Evolutionary conservation across 2,888 invertebrate genomes (phyloP).

Genomic region (Drosophila anomelani): DNA sequence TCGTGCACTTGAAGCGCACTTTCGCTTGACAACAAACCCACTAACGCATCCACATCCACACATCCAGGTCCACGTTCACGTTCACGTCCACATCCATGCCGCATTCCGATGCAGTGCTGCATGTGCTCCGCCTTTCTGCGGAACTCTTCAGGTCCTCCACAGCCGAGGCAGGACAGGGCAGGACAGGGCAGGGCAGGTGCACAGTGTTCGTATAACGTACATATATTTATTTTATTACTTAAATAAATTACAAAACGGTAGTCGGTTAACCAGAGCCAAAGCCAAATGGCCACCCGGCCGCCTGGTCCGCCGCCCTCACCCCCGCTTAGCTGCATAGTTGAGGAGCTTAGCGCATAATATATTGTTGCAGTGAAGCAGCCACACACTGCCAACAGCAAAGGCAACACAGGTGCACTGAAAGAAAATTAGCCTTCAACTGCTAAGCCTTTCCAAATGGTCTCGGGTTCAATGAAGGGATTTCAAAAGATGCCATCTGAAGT

Average conservation of each 20-base stretch:
- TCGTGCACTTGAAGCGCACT: slow-evolving; percentile 72
- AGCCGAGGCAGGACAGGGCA: slow-evolving; percentile 7
- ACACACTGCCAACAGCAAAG: slow-evolving; percentile 24
- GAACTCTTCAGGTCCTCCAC: slow-evolving; percentile 24
- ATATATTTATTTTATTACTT: slow-evolving; percentile 80
- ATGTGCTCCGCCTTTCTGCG: slow-evolving; percentile 19
- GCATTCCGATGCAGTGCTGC: slow-evolving; percentile 17
- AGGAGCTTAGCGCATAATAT: slow-evolving; percentile 73
- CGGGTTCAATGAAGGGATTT: neutral
- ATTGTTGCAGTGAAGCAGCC: slow-evolving; percentile 57
- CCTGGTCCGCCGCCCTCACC: slow-evolving; percentile 27
- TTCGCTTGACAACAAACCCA: slow-evolving; percentile 65
- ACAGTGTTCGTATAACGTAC: slow-evolving; percentile 53
- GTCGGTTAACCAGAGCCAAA: slow-evolving; percentile 72
- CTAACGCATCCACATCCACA: slow-evolving; percentile 20
- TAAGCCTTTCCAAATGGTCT: neutral
- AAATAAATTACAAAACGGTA: slow-evolving; percentile 79
- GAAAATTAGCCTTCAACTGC: neutral
- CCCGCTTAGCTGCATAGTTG: slow-evolving; percentile 41
- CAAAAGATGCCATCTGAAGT: neutral
- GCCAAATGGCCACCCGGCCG: slow-evolving; percentile 68
- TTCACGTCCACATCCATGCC: slow-evolving; percentile 1
- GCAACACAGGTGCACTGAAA: slow-evolving; percentile 27
- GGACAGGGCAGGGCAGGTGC: slow-evolving; percentile 23
- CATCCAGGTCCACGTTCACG: neutral